Conservation (phyloP, 2,797 vertebrate genomes). For the Poecilia picta region DNA sequence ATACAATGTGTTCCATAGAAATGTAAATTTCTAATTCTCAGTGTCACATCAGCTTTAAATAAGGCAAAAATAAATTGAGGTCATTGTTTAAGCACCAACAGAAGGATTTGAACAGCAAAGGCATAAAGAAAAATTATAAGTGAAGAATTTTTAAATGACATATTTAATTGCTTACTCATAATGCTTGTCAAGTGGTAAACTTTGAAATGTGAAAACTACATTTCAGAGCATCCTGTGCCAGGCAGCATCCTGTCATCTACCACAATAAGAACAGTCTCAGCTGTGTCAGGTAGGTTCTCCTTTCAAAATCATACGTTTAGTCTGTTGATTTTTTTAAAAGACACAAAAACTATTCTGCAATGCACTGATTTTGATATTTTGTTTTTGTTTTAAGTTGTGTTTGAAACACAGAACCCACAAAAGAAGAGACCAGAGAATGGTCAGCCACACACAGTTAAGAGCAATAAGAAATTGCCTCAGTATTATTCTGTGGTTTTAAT, state of each 20-base stretch:
- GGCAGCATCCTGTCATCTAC: slow-evolving; percentile 7
- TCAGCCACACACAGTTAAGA: neutral
- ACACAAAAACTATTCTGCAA: neutral
- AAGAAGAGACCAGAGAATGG: slow-evolving; percentile 33
- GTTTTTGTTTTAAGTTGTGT: slow-evolving; percentile 25
- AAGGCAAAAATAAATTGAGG: neutral
- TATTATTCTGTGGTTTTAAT: neutral
- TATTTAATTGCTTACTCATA: neutral
- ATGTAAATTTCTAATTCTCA: neutral
- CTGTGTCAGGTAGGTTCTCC: slow-evolving; percentile 20
- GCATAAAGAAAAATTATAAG: neutral
- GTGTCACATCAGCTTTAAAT: neutral
- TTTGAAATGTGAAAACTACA: neutral
- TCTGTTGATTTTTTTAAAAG: neutral
- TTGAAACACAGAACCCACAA: slow-evolving; percentile 26
- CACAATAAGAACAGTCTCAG: neutral
- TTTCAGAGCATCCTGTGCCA: slow-evolving; percentile 13
- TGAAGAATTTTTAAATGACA: neutral
- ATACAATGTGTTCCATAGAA: neutral
- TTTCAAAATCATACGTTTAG: neutral
- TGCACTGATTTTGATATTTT: neutral
- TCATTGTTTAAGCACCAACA: neutral
- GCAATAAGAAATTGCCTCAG: neutral
- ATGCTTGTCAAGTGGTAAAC: neutral
- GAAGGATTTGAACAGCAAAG: neutral